Evolutionary conservation across 2,797 vertebrate genomes (phyloP).

Genomic region (Darevskia mixta): DNA sequence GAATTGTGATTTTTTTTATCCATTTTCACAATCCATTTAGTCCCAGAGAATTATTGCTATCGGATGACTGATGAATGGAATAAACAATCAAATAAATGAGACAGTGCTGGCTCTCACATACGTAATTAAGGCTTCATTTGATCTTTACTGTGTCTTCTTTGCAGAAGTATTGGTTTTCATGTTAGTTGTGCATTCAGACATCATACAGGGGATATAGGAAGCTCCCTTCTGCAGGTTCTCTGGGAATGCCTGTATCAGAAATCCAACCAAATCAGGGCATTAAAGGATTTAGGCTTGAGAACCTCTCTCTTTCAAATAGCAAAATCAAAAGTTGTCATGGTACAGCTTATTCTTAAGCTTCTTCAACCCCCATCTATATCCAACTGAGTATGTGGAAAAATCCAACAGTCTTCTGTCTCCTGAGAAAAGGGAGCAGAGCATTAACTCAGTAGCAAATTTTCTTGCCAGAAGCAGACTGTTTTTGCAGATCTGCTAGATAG

Average conservation of each 20-base stretch:
- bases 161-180: background rate
- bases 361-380: background rate
- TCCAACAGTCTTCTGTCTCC: background rate
- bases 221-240: constrained; percentile 16
- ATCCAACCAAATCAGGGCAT: constrained; percentile 8
- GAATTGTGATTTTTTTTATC: too few relatives aligned
- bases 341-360: background rate
- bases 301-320: background rate
- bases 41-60: too few relatives aligned
- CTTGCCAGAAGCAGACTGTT: constrained; percentile 7
- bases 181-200: background rate
- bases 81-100: too few relatives aligned
- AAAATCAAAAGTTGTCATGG: background rate
- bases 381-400: background rate
- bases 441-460: constrained; percentile 2
- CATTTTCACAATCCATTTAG: too few relatives aligned
- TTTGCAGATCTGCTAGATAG: constrained; percentile 21
- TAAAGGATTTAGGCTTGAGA: constrained; percentile 12
- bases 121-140: background rate
- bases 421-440: constrained; percentile 29
- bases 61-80: too few relatives aligned
- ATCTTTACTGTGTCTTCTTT: background rate
- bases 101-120: background rate
- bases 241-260: constrained; percentile 1
- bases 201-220: background rate